Evolutionary conservation across 2,888 invertebrate species (phyloP).

Genomic region (Tenthredo notha): DNA sequence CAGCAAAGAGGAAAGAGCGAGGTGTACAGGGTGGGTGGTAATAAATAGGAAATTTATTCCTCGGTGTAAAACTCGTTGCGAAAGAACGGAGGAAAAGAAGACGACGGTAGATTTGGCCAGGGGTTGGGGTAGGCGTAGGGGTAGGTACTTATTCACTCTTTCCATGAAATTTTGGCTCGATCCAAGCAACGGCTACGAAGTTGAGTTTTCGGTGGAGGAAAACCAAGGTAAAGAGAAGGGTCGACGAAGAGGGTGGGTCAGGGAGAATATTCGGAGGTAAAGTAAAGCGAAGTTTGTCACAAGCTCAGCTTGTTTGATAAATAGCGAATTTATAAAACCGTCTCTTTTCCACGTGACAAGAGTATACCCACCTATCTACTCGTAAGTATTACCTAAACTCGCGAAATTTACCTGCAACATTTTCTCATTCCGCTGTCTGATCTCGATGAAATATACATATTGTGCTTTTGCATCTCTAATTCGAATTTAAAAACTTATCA

Average conservation of each 20-base stretch:
- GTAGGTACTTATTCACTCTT: constrained; percentile 28
- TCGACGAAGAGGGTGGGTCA: neutral
- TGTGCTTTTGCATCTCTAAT: too few relatives aligned
- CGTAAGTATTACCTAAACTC: constrained; percentile 1
- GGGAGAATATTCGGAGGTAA: constrained; percentile 13
- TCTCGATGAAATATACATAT: too few relatives aligned
- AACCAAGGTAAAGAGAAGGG: neutral
- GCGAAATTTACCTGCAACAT: neutral
- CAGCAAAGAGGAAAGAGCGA: neutral
- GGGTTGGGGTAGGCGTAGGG: neutral
- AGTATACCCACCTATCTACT: neutral
- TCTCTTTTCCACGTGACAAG: constrained; percentile 6
- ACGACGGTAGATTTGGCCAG: neutral
- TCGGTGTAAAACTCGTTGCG: constrained; percentile 5
- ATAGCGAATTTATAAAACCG: constrained; percentile 31
- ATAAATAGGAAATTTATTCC: constrained; percentile 25
- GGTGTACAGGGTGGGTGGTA: neutral
- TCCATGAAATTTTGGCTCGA: constrained; percentile 23
- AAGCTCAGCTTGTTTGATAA: constrained; percentile 36
- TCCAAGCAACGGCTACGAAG: neutral
- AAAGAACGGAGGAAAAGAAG: neutral
- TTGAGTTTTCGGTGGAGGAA: constrained; percentile 18
- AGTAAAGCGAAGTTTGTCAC: constrained; percentile 40
- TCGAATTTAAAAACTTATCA: neutral
- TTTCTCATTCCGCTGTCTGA: neutral